Evolutionary conservation across 2,113 vertebrate species (phyloP).

Genomic region (Calidris pygmaea): DNA sequence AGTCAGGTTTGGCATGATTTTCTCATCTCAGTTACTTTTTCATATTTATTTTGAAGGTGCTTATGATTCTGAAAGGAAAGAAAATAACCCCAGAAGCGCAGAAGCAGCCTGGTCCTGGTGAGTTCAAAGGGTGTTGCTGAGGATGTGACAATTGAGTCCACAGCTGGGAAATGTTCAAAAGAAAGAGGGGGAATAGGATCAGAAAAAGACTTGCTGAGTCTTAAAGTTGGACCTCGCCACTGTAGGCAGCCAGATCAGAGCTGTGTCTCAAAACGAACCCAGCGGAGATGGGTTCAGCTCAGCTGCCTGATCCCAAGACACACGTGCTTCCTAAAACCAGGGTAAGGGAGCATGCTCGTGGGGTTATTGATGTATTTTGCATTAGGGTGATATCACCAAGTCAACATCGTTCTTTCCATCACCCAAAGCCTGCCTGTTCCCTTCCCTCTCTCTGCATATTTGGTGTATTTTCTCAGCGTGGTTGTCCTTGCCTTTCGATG

Average conservation of each 20-base stretch:
- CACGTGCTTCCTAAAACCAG: background rate
- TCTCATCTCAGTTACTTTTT: background rate
- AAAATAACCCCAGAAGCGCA: background rate
- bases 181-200: background rate
- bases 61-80: background rate
- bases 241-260: background rate
- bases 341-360: background rate
- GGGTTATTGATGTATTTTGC: background rate
- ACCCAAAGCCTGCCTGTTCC: background rate
- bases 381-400: background rate
- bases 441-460: rapidly evolving
- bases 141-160: background rate
- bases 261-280: background rate
- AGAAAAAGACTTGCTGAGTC: background rate
- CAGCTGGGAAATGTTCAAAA: background rate
- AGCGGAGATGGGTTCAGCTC: rapidly evolving
- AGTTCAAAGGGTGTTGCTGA: background rate
- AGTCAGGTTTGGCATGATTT: background rate
- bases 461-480: background rate
- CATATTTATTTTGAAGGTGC: background rate
- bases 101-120: background rate
- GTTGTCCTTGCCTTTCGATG: background rate
- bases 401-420: background rate
- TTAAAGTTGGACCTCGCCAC: rapidly evolving
- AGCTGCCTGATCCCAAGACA: background rate